These are phyloP conservation scores for Sphyrna mokarran DNA, from an alignment of 2,113 vertebrate genomes.

Conservation along the genomic window DNA sequence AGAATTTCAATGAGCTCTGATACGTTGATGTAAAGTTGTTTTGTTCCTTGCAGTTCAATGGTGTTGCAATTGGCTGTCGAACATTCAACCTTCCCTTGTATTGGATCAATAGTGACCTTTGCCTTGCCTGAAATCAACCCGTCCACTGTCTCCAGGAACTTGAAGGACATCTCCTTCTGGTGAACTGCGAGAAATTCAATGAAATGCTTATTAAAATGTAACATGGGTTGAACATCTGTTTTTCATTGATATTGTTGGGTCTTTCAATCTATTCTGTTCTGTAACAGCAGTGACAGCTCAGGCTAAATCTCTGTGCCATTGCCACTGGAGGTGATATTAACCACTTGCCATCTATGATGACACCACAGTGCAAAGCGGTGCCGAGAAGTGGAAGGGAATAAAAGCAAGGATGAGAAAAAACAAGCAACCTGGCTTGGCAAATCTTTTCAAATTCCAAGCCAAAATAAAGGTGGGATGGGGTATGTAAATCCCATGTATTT, in stretches of 20 bases:
- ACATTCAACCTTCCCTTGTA: neutral
- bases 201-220: neutral
- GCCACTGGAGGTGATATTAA: neutral
- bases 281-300: neutral
- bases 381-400: neutral
- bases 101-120: neutral
- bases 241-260: neutral
- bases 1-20: neutral
- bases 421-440: neutral
- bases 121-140: neutral
- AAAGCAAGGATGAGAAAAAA: neutral
- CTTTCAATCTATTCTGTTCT: neutral
- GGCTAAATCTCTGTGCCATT: neutral
- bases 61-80: neutral
- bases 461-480: too few relatives aligned
- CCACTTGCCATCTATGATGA: neutral
- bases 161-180: slow-evolving; percentile 12
- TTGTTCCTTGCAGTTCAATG: neutral
- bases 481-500: too few relatives aligned
- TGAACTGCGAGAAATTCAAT: neutral
- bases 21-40: neutral
- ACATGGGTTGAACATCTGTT: neutral
- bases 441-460: neutral
- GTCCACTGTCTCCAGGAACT: neutral
- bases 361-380: neutral